These are phyloP conservation scores for Scolanthus callimorphus DNA, from an alignment of 92 coral and sea anemone species.

Conservation along the genomic window DNA sequence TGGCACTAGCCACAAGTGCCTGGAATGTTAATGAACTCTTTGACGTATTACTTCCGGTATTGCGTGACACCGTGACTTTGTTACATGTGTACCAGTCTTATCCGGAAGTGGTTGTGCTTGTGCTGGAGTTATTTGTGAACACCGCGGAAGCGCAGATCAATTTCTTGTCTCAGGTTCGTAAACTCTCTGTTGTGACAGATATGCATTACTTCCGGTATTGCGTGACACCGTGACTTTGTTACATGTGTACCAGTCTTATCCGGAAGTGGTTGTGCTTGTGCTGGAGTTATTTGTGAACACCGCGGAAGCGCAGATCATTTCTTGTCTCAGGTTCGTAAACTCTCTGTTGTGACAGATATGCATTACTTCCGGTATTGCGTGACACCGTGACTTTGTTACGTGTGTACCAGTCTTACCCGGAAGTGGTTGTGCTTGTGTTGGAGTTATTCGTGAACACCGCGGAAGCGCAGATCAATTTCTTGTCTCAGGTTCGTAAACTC, in stretches of 20 bases:
- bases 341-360: too few relatives aligned
- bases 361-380: slow-evolving; percentile 71
- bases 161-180: slow-evolving; percentile 54
- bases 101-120: slow-evolving; percentile 80
- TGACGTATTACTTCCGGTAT: slow-evolving; percentile 60
- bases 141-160: slow-evolving; percentile 68
- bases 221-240: too few relatives aligned
- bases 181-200: too few relatives aligned
- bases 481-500: slow-evolving; percentile 61
- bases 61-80: slow-evolving; percentile 69
- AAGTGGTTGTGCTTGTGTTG: slow-evolving; percentile 80
- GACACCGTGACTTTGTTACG: slow-evolving; percentile 70
- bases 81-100: slow-evolving; percentile 77
- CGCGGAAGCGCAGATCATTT: too few relatives aligned
- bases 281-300: too few relatives aligned
- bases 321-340: too few relatives aligned
- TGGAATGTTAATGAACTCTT: slow-evolving; percentile 59
- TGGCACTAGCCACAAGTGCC: slow-evolving; percentile 65
- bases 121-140: slow-evolving; percentile 85
- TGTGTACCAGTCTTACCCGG: slow-evolving; percentile 84
- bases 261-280: too few relatives aligned
- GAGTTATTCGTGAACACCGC: slow-evolving; percentile 78
- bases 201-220: too few relatives aligned
- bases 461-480: slow-evolving; percentile 64
- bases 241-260: too few relatives aligned